A percentile compares a stretch with the other conserved stretches of the same genome.
Evolutionary conservation across 2,888 invertebrate species (phyloP).

Genomic region (Aphrophora alni): DNA sequence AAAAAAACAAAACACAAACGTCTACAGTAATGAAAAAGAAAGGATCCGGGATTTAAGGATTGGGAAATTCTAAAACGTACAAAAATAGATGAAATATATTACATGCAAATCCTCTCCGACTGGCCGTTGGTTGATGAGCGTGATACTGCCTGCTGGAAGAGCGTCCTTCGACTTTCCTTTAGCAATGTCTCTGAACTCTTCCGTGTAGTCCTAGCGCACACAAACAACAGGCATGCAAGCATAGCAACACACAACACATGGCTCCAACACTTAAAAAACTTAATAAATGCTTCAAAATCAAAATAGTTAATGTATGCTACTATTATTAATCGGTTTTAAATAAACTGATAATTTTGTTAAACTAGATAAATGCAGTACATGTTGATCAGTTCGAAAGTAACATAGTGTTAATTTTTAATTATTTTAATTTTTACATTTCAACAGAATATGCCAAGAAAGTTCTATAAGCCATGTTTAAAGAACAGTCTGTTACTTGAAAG

Average conservation of each 20-base stretch:
- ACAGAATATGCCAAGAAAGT: no score
- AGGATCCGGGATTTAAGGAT: not conserved
- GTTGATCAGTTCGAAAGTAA: not conserved
- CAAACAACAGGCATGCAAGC: conserved; percentile 55
- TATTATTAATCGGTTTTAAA: not conserved
- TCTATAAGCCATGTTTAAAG: no score
- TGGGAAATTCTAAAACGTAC: not conserved
- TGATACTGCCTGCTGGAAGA: conserved; percentile 90
- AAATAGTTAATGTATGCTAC: conserved; percentile 18
- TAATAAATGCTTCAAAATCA: conserved; percentile 2
- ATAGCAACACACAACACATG: conserved; percentile 24
- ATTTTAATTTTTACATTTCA: no score
- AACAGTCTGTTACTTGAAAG: no score
- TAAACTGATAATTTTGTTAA: not conserved
- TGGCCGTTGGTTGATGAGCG: conserved; percentile 92
- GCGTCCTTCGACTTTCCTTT: conserved; percentile 94
- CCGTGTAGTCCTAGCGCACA: conserved; percentile 86
- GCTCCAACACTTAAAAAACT: not conserved
- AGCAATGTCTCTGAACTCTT: conserved; percentile 96
- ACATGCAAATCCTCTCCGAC: conserved; percentile 95
- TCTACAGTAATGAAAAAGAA: no score
- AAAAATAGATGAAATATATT: conserved; percentile 53
- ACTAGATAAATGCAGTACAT: not conserved
- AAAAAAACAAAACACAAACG: no score
- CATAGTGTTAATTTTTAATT: no score